phyloP scores from a whole-genome alignment of 2,797 vertebrate species.

The Gobionotothen gibberifrons region DNA sequence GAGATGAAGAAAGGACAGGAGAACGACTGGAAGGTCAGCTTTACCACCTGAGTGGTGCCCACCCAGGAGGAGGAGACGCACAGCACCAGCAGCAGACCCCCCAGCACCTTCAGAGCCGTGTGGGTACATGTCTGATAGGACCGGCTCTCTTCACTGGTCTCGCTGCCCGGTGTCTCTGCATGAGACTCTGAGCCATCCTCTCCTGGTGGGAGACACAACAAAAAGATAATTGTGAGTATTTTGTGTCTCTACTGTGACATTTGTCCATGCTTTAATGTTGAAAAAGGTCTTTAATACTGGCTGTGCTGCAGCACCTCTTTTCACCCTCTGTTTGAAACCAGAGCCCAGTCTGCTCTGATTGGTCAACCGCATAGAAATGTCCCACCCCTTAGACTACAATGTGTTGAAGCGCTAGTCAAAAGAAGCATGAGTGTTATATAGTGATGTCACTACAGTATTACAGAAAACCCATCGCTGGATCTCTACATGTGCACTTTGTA shows the following conservation, averaged over 20 bases:
- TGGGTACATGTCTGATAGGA: conserved; percentile 89
- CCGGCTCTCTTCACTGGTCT: conserved; percentile 85
- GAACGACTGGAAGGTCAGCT: conserved; percentile 98
- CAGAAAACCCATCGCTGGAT: background rate
- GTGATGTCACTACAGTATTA: no score
- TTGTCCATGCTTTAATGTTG: no score
- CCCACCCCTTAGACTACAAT: no score
- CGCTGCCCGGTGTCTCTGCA: conserved; percentile 87
- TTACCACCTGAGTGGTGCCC: conserved; percentile 97
- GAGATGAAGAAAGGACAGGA: conserved; percentile 99
- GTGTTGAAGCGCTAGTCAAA: no score
- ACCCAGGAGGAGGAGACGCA: conserved; percentile 98
- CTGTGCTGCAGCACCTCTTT: no score
- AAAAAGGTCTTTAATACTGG: background rate
- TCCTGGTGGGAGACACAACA: conserved; percentile 77
- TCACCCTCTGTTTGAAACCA: no score
- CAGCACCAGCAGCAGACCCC: conserved; percentile 94
- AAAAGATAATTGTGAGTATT: background rate
- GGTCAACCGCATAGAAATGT: no score
- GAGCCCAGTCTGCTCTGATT: no score
- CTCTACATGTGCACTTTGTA: background rate
- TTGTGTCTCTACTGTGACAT: no score
- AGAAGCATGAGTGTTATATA: no score
- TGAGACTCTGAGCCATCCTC: conserved; percentile 92
- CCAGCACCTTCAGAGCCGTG: conserved; percentile 90